These are phyloP conservation scores for Clarias laeviceps DNA, from an alignment of 2,797 vertebrate species.

Conservation along the genomic window DNA sequence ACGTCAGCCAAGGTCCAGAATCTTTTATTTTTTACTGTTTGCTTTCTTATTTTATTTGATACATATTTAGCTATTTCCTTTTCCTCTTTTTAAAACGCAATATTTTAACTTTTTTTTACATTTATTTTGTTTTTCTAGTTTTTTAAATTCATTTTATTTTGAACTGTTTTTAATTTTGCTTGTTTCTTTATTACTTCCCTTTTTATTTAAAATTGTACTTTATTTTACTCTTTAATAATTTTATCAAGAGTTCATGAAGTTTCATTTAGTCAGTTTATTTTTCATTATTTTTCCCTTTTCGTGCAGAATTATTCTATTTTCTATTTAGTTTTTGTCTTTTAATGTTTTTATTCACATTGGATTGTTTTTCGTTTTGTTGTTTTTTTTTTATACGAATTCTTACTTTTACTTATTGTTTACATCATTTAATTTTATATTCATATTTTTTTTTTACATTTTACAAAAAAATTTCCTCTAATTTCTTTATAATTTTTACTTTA, in stretches of 20 bases:
- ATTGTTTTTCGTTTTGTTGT: no score
- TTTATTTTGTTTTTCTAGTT: no score
- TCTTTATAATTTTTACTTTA: background rate
- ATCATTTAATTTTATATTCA: background rate
- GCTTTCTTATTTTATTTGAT: background rate
- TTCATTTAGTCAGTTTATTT: background rate
- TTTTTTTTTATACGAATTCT: no score
- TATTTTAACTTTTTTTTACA: no score
- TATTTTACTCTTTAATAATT: background rate
- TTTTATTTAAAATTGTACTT: background rate
- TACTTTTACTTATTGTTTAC: no score
- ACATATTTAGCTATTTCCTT: background rate
- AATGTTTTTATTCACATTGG: no score
- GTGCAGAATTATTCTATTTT: no score
- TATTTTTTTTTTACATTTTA: background rate
- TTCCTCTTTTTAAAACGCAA: background rate
- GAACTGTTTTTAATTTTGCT: no score
- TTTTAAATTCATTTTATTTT: no score
- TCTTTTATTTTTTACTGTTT: background rate
- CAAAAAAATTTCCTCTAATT: background rate
- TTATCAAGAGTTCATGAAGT: no score
- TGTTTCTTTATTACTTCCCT: background rate
- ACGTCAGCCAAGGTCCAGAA: slow-evolving; percentile 92
- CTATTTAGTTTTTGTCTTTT: no score
- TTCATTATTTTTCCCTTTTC: background rate